phyloP scores from a whole-genome alignment of 2,888 invertebrate species.

The Keiferia lycopersicella region DNA sequence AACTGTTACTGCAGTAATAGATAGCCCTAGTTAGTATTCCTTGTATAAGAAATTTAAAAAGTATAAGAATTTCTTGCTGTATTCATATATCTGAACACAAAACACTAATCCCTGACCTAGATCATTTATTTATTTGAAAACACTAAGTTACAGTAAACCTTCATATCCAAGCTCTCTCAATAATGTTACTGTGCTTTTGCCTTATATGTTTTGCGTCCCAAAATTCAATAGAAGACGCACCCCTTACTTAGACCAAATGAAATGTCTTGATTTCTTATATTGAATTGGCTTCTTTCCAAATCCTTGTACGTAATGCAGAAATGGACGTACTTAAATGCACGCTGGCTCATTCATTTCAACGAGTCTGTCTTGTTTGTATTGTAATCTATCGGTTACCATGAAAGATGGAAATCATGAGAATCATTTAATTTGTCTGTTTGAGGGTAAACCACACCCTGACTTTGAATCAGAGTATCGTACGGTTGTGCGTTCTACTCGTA shows the following conservation, averaged over 20 bases:
- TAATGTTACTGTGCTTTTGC: not conserved
- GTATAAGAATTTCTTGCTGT: too few species aligned
- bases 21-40: too few species aligned
- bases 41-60: too few species aligned
- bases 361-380: not conserved
- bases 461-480: too few species aligned
- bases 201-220: not conserved
- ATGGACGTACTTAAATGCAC: constrained; percentile 16
- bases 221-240: constrained; percentile 18
- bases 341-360: constrained; percentile 13
- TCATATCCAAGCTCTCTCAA: not conserved
- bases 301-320: constrained; percentile 2
- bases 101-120: too few species aligned
- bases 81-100: too few species aligned
- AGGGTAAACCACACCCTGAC: too few species aligned
- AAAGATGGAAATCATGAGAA: too few species aligned
- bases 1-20: too few species aligned
- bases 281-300: constrained; percentile 16
- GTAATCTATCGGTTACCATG: not conserved
- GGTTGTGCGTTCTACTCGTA: too few species aligned
- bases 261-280: constrained; percentile 20
- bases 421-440: too few species aligned
- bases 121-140: too few species aligned
- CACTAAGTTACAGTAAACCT: not conserved
- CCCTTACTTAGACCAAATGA: constrained; percentile 18